Evolutionary conservation across 2,797 vertebrate genomes (phyloP).

Genomic region (Diceros bicornis): DNA sequence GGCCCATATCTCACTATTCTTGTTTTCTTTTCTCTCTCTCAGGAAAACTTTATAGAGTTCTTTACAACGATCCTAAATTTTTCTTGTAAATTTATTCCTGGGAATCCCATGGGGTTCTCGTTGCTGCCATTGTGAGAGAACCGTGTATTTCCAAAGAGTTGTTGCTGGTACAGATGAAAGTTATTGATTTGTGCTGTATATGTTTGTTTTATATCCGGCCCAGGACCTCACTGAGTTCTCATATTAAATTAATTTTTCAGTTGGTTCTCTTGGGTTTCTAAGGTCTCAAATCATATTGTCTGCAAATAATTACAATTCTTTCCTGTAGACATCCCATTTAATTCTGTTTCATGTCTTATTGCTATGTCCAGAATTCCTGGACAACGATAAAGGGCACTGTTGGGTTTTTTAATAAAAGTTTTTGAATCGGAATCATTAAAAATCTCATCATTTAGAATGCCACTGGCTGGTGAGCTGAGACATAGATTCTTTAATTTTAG

Average conservation of each 20-base stretch:
- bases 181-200: neutral
- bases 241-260: neutral
- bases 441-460: neutral
- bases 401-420: neutral
- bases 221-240: neutral
- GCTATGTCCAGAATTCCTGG: neutral
- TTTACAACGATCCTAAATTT: neutral
- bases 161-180: neutral
- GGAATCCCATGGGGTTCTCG: neutral
- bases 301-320: neutral
- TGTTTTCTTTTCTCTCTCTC: neutral
- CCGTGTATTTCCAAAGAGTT: neutral
- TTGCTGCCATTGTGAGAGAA: neutral
- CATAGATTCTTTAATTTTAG: neutral
- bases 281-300: neutral
- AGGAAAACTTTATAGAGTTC: neutral
- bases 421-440: neutral
- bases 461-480: neutral
- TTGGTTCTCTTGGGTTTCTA: slow-evolving; percentile 10
- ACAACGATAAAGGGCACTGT: neutral
- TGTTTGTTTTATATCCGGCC: neutral
- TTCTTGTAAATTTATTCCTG: slow-evolving; percentile 17
- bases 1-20: rapidly evolving
- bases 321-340: neutral
- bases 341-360: slow-evolving; percentile 69